Evolutionary conservation across 1,140 invertebrate species (phyloP), one percentile per base, ranked within the genome.

Genomic region (Delia radicum): DNA sequence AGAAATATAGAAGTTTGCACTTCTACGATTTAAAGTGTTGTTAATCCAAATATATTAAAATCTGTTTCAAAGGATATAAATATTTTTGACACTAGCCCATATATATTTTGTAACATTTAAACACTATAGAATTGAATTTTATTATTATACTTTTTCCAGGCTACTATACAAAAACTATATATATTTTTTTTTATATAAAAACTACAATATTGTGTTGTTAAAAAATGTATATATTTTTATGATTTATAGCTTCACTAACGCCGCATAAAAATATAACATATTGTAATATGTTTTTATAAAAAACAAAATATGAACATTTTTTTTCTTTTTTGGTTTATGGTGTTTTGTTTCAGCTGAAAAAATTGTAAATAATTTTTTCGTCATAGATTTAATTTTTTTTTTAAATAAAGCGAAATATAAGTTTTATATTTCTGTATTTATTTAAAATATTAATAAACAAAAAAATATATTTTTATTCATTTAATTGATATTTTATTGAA

Each of bases 401-500:
- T 55, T 55, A 55, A 55, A 24, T 18, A 55, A 2, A n/a, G n/a
- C n/a, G n/a, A n/a, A n/a, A n/a, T n/a, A n/a, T n/a, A n/a, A n/a
- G 3, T 46, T 46, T 63, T 26, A 6, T 28, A 26, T 28, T 63
- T 28, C 13, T 65, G 10, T 33, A 5, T 48, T 48, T 48, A 5
- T 48, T 48, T 48, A 10, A 33, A 33, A 33, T 37, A 15, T 48
- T 48, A 5, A 5, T n/a, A 2, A 48, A 15, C 5, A 55, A 21
- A 55, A 21, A 18, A 55, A 48, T 55, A 21, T 21, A 21, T 55
- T 21, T 55, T 55, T 55, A 55, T 21, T 21, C 6, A 55, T 21
- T 24, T 37, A 33, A 69, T 69, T 37, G 65, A 69, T 69, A 69
- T 69, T 33, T 33, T 33, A 69, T 69, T 33, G 65, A 69, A 10